Conservation (phyloP, 2,797 vertebrate genomes). For the Rousettus madagascariensis region DNA sequence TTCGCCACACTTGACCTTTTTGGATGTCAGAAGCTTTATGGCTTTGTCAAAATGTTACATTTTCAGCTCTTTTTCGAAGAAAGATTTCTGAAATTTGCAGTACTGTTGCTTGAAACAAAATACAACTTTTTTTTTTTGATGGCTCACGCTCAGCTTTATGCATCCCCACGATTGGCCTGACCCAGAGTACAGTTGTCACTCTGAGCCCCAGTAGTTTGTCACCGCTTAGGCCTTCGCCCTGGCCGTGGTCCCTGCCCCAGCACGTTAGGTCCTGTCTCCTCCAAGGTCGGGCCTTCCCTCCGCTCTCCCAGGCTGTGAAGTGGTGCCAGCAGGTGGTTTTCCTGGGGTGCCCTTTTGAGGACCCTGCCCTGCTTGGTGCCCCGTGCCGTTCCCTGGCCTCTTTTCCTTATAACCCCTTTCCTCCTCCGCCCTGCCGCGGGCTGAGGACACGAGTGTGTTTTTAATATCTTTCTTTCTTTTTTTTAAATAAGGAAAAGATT, state of each 20-base stretch:
- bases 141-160: background rate
- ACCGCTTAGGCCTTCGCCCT: background rate
- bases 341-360: background rate
- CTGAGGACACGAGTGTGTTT: background rate
- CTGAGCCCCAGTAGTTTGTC: background rate
- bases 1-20: background rate
- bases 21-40: background rate
- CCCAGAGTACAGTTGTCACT: background rate
- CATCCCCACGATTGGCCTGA: background rate
- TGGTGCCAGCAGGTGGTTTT: background rate
- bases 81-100: background rate
- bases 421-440: background rate
- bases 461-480: background rate
- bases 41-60: background rate
- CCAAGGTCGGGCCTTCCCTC: background rate
- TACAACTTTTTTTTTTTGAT: background rate
- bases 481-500: constrained; percentile 6
- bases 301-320: background rate
- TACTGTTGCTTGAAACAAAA: background rate
- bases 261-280: background rate
- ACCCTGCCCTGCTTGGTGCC: background rate
- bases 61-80: constrained; percentile 7
- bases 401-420: background rate
- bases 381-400: background rate
- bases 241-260: background rate